phyloP scores from a whole-genome alignment of 64 coral and sea anemone species.

The Montipora cactus region DNA sequence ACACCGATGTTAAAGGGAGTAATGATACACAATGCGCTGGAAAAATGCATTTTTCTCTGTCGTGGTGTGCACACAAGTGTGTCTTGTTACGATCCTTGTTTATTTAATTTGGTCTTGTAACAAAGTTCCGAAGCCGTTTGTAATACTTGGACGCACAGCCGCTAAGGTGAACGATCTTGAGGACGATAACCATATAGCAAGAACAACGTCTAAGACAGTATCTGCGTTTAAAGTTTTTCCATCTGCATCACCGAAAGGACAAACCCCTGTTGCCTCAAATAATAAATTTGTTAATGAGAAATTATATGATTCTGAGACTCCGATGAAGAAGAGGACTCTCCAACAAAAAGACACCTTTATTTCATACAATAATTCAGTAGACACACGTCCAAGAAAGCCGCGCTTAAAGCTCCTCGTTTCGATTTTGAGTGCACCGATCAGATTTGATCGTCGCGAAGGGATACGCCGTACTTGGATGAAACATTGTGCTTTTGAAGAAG shows the following conservation, averaged over 20 bases:
- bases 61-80: neutral
- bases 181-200: neutral
- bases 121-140: neutral
- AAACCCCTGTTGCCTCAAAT: neutral
- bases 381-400: neutral
- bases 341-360: neutral
- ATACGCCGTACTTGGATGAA: conserved; percentile 93
- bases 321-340: neutral
- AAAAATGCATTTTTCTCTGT: neutral
- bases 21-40: conserved; percentile 3
- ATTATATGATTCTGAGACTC: neutral
- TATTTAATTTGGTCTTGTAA: conserved; percentile 16
- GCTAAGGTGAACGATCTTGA: no score
- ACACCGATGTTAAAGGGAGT: neutral
- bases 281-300: neutral
- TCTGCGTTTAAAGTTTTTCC: neutral
- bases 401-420: conserved; percentile 68
- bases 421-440: conserved; percentile 85
- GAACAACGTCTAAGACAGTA: neutral
- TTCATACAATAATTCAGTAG: neutral
- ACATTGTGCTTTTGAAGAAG: conserved; percentile 65
- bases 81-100: conserved; percentile 25
- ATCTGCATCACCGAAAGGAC: neutral
- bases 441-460: conserved; percentile 82
- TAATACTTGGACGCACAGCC: neutral